phyloP scores from a whole-genome alignment of 2,797 vertebrate genomes.

The Phalanger gymnotis region DNA sequence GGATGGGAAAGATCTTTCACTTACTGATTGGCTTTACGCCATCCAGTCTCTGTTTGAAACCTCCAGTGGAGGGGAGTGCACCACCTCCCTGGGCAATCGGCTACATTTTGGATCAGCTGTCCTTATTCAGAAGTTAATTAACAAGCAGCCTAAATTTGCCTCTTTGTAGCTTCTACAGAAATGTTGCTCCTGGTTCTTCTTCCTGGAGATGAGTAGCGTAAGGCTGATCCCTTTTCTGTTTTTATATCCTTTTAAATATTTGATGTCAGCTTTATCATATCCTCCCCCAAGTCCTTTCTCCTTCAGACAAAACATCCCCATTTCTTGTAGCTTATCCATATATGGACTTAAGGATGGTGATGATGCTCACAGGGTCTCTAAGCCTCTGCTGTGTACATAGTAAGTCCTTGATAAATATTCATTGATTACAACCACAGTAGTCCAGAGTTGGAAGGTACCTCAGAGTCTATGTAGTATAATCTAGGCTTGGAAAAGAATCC shows the following conservation, averaged over 20 bases:
- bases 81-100: rapidly evolving
- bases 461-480: background rate
- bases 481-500: background rate
- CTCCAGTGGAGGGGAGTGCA: background rate
- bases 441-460: background rate
- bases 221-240: background rate
- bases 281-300: background rate
- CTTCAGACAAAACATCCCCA: background rate
- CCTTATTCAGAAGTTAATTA: background rate
- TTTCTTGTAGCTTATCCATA: background rate
- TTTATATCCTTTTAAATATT: background rate
- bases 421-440: background rate
- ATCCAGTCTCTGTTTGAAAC: background rate
- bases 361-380: background rate
- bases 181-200: background rate
- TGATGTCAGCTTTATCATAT: background rate
- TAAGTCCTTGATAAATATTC: slow-evolving; percentile 10
- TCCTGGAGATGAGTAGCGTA: background rate
- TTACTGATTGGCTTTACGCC: too few species aligned
- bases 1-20: too few species aligned
- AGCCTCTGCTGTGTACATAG: background rate
- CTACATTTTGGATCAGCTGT: background rate
- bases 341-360: background rate
- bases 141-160: background rate
- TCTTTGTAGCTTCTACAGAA: background rate